Base-by-base conservation (phyloP, 2,888 invertebrate genomes). In the Drosophila quinaria region DNA sequence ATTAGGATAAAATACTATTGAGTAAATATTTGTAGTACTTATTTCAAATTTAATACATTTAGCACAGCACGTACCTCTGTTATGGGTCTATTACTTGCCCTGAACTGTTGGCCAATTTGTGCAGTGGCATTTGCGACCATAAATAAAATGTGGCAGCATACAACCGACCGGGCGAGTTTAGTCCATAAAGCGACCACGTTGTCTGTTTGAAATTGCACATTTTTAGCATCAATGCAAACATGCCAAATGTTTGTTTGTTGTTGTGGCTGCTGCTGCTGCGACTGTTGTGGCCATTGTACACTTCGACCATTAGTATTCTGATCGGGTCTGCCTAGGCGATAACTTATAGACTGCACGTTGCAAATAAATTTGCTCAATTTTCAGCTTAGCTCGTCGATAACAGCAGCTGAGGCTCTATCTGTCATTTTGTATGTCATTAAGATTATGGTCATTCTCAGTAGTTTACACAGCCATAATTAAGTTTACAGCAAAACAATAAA, bases 201-300 rank as follows among this genome's bases (percentile, higher is more conserved):
- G 67, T 44, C 59, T 33, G 59, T 22, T 60, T 50, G 65, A 22
- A 66, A 51, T 65, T 59, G 78, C 69, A 61, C 68, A 87, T 79
- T 87, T 89, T 82, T 74, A 69, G 52, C 71, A 63, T 66, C 70
- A 74, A 66, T 82, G 80, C 70, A 70, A 70, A 70, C 62, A 84
- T 83, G 89, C 89, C 84, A 84, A 84, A 84, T 89, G 89, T 70
- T 66, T 85, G 69, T 88, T 85, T 80, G 29, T 62, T 55, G 56
- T 49, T 25, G n/a, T 25, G 25, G 25, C 25, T 25, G 25, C 25
- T 64, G 39, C 65, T 47, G 25, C 61, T 74, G 73, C 61, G 13
- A 42, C 39, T 31, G 29, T 52, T 37, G 51, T 31, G 52, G 41
- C 52, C 35, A 35, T 29, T 35, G 19, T 70, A 62, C 56, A 74